phyloP scores from a whole-genome alignment of 2,888 invertebrate species.

The Caradrina kadenii region DNA sequence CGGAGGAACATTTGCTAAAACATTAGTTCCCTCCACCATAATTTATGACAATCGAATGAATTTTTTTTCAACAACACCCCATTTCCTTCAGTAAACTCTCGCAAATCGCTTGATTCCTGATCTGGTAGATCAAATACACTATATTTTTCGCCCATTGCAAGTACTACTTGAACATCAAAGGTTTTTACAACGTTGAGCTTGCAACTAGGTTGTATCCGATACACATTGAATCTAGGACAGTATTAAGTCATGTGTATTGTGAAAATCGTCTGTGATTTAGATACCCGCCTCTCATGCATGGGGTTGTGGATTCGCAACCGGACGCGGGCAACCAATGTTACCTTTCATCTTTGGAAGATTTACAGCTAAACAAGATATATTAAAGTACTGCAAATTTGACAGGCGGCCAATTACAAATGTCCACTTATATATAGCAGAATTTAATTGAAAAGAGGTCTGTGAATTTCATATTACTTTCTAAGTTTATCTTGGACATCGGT shows the following conservation, averaged over 20 bases:
- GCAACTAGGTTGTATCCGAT: conserved; percentile 31
- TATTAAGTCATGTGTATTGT: conserved; percentile 19
- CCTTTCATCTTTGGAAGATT: too few species aligned
- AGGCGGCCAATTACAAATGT: too few species aligned
- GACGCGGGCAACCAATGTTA: too few species aligned
- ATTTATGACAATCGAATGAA: conserved; percentile 48
- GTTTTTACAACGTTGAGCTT: conserved; percentile 1
- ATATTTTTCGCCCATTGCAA: conserved; percentile 54
- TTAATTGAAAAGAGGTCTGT: too few species aligned
- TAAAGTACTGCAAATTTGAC: too few species aligned
- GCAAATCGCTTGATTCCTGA: conserved; percentile 47
- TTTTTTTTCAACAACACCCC: conserved; percentile 34
- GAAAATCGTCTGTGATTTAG: too few species aligned
- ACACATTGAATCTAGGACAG: conserved; percentile 39
- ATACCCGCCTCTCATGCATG: too few species aligned
- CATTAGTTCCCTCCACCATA: conserved; percentile 34
- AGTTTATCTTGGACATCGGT: too few species aligned
- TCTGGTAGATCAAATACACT: conserved; percentile 47
- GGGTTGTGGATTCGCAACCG: too few species aligned
- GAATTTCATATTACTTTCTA: too few species aligned
- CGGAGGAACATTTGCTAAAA: conserved; percentile 47
- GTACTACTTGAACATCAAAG: conserved; percentile 5
- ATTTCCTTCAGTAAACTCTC: conserved; percentile 42
- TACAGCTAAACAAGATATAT: too few species aligned
- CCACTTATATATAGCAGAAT: too few species aligned